A percentile compares a stretch with the other conserved stretches of the same genome.
phyloP scores from a whole-genome alignment of 1,140 invertebrate genomes.

The Belonocnema kinseyi region DNA sequence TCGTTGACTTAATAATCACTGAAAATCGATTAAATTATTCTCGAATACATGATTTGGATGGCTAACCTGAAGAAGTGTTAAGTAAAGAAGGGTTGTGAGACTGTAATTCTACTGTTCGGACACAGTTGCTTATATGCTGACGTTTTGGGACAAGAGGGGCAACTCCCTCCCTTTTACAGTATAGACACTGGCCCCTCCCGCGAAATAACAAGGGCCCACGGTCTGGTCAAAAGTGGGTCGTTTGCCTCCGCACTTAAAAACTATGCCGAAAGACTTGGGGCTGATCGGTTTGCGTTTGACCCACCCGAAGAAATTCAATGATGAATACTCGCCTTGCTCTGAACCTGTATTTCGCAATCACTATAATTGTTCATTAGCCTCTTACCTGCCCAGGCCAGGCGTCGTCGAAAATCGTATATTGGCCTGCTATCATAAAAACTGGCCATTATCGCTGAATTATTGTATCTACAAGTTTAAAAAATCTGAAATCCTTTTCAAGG shows the following conservation, averaged over 20 bases:
- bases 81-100: conserved; percentile 60
- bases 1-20: neutral
- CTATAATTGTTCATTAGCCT: conserved; percentile 36
- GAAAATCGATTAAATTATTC: neutral
- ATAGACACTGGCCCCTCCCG: conserved; percentile 51
- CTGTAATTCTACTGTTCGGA: conserved; percentile 54
- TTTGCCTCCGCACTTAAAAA: conserved; percentile 52
- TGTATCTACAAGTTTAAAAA: neutral
- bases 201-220: conserved; percentile 48
- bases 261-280: conserved; percentile 51
- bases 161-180: conserved; percentile 54
- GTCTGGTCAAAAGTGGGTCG: conserved; percentile 62
- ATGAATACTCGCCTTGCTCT: conserved; percentile 35
- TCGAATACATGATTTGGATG: neutral
- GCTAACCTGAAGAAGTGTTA: conserved; percentile 46
- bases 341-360: conserved; percentile 44
- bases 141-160: conserved; percentile 51
- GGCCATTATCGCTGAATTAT: neutral
- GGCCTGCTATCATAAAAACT: neutral
- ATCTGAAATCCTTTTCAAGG: too few relatives aligned
- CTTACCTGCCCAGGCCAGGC: neutral
- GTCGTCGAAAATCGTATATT: neutral
- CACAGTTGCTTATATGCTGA: conserved; percentile 63
- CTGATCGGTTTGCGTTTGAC: conserved; percentile 40
- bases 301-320: conserved; percentile 47